A percentile compares a stretch with the other conserved stretches of the same genome.
These are phyloP conservation scores for Drosophila mauritiana DNA, from an alignment of 1,140 invertebrate genomes.

Conservation along the genomic window DNA sequence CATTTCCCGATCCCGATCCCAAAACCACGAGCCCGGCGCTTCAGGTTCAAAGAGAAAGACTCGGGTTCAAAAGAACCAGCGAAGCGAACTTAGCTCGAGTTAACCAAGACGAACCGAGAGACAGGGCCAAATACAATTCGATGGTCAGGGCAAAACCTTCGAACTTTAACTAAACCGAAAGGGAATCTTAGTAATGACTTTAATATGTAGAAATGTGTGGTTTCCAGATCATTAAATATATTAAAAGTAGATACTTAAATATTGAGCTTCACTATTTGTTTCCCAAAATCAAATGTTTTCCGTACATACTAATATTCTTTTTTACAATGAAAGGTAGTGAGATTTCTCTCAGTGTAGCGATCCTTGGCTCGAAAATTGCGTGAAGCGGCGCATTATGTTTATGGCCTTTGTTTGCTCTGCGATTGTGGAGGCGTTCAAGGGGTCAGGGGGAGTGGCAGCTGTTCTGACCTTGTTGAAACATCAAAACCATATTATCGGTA, in stretches of 20 bases:
- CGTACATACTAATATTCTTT: too few species aligned
- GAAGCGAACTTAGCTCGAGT: conserved; percentile 8
- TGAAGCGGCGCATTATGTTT: conserved; percentile 71
- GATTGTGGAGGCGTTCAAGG: conserved; percentile 26
- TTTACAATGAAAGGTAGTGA: too few species aligned
- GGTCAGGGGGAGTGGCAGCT: conserved; percentile 11
- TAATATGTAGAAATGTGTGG: background rate
- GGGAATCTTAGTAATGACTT: background rate
- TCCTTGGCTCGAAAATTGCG: conserved; percentile 63
- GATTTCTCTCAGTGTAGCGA: conserved; percentile 1
- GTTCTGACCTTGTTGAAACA: conserved; percentile 74
- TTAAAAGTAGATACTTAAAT: too few species aligned
- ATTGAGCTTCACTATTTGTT: too few species aligned
- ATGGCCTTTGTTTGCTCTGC: conserved; percentile 66
- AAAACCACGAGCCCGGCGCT: conserved; percentile 2
- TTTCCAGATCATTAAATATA: too few species aligned
- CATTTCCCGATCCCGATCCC: conserved; percentile 10
- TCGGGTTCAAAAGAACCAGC: conserved; percentile 49
- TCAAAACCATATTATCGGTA: conserved; percentile 74
- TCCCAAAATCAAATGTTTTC: too few species aligned
- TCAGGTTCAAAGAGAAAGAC: conserved; percentile 43
- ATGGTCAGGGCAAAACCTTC: conserved; percentile 63
- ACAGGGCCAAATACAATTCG: conserved; percentile 55
- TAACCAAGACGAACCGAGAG: conserved; percentile 11
- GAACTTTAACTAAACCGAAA: conserved; percentile 45